These are phyloP conservation scores for Akabosia matsudoensis DNA, from an alignment of 1,140 invertebrate species.

Conservation along the genomic window DNA sequence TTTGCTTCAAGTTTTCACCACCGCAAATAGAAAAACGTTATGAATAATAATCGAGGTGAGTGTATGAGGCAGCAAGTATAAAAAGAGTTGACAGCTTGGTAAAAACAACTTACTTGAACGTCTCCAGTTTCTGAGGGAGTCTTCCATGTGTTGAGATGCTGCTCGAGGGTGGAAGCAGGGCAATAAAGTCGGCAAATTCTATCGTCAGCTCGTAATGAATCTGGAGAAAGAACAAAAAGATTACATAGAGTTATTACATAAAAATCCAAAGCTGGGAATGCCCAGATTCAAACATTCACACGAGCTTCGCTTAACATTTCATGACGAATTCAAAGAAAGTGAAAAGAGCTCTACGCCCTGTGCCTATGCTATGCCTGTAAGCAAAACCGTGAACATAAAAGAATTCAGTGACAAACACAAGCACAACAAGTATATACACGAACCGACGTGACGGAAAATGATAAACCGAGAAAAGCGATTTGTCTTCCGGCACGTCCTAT, in stretches of 20 bases:
- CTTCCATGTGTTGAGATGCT: constrained; percentile 41
- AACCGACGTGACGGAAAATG: neutral
- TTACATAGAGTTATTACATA: neutral
- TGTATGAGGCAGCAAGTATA: neutral
- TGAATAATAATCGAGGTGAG: constrained; percentile 24
- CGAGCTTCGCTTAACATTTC: too few relatives aligned
- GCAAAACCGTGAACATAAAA: too few relatives aligned
- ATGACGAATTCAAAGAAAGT: neutral
- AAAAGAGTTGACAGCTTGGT: constrained; percentile 16
- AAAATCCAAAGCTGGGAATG: neutral
- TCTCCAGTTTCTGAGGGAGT: constrained; percentile 43
- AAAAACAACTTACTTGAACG: constrained; percentile 41
- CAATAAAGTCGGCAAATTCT: constrained; percentile 45
- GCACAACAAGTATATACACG: neutral
- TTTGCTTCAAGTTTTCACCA: neutral
- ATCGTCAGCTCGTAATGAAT: constrained; percentile 44
- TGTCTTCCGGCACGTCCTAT: neutral
- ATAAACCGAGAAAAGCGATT: neutral
- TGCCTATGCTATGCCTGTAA: too few relatives aligned
- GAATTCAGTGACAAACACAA: too few relatives aligned
- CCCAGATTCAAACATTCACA: neutral
- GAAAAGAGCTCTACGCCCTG: too few relatives aligned
- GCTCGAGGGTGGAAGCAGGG: constrained; percentile 36
- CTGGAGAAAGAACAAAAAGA: constrained; percentile 30
- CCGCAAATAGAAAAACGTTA: constrained; percentile 22